Conservation (phyloP, 1,140 invertebrate species). For the roundworm (Caenorhabditis elegans) region WBcel235 BX284606.5:3322001-3322500, state of each 20-base stretch:
- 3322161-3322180: slow-evolving; percentile 44
- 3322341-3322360: background rate
- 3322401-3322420: slow-evolving; percentile 9
- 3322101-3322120: slow-evolving; percentile 43
- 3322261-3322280: background rate
- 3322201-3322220: slow-evolving; percentile 32
- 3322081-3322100: slow-evolving; percentile 41
- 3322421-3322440: background rate
- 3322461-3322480: slow-evolving; percentile 13
- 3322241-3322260: slow-evolving; percentile 38
- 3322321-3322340: background rate
- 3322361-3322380: background rate
- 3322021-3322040: background rate
- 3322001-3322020: background rate
- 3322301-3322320: background rate
- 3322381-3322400: slow-evolving; percentile 10
- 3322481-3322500: slow-evolving; percentile 10
- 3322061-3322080: slow-evolving; percentile 42
- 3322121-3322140: slow-evolving; percentile 44
- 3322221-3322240: slow-evolving; percentile 50
- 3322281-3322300: background rate
- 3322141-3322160: slow-evolving; percentile 47
- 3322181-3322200: slow-evolving; percentile 47
- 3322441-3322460: slow-evolving; percentile 22
- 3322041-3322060: slow-evolving; percentile 34